These are phyloP conservation scores for Vidua macroura DNA, from an alignment of 2,113 vertebrate species.

Conservation along the genomic window DNA sequence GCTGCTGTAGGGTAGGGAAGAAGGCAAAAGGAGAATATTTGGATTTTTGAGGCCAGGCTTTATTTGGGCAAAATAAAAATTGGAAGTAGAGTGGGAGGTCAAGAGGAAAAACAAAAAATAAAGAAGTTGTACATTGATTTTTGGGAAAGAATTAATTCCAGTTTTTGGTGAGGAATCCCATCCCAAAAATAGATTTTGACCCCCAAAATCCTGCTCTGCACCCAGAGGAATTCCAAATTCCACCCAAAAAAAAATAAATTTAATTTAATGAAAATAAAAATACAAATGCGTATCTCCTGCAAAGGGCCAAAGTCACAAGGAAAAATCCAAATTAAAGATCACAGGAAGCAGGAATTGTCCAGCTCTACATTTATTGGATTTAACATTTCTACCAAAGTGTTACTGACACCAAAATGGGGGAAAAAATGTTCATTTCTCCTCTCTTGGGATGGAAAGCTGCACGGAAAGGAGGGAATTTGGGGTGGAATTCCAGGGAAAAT, in stretches of 20 bases:
- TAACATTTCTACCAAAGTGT: conserved; percentile 54
- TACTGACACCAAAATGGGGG: conserved; percentile 17
- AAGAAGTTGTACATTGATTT: background rate
- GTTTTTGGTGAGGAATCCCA: background rate
- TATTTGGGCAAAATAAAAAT: background rate
- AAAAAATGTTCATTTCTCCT: too few species aligned
- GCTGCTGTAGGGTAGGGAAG: background rate
- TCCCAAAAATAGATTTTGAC: background rate
- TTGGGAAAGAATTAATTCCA: background rate
- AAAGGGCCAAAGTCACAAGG: background rate
- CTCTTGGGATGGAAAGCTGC: too few species aligned
- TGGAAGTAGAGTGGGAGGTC: background rate
- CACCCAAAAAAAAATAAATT: background rate
- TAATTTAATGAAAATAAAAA: background rate
- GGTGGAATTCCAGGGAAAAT: too few species aligned
- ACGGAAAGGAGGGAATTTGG: too few species aligned
- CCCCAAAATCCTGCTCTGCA: background rate
- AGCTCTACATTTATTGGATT: conserved; percentile 72
- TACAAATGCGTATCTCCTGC: background rate
- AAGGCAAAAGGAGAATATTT: background rate
- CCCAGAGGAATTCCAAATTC: background rate
- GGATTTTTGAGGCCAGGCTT: background rate
- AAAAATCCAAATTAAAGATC: background rate
- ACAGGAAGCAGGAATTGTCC: background rate
- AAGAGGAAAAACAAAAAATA: background rate